Base-by-base conservation (phyloP, 2,113 vertebrate species). In the Gulo gulo region DNA sequence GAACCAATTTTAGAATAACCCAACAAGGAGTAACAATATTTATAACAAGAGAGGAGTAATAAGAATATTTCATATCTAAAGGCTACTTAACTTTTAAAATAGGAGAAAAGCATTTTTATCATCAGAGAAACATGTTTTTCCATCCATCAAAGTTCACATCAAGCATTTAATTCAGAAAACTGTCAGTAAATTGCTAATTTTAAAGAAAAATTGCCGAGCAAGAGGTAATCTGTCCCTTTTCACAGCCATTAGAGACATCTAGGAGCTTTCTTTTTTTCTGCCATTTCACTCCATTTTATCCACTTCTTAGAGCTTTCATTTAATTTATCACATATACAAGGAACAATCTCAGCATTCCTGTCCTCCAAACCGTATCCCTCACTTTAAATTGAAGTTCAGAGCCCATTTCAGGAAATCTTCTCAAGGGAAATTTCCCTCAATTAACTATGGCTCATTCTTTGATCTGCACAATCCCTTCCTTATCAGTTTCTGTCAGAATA, bases 401-500 rank as follows among this genome's bases (percentile, higher is more conserved):
- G 47, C 74, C 69, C 57, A 88, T 96, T 97, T 96, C 84, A 91
- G 63, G 21, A 82, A 95, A 94, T n/a, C 18, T 15, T 94, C 96
- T 95, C 97, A 71, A 84, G 97, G 96, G 95, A 98, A 97, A 98
- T 97, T 94, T 96, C 71, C 88, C 45, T 96, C 95, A 98, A 92
- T 97, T 98, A 98, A 96, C 79, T 97, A 55, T 0, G 4, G 88
- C 57, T 97, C 84, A 93, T 95, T 96, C 94, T 98, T 97, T 96
- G 94, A 97, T 97, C 94, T 96, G 61, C 4, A 31, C 97, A 97
- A 95, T 97, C 55, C 92, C 63, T 94, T 82, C n/a, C 76, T 97
- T 98, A 97, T 97, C 97, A 81, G n/a, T 92, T 34, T 86, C 78
- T 90, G 96, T 97, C 97, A 98, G 97, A 96, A 84, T 94, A 95